Evolutionary conservation across 2,113 vertebrate species (phyloP).

Genomic region (Dipodomys spectabilis): DNA sequence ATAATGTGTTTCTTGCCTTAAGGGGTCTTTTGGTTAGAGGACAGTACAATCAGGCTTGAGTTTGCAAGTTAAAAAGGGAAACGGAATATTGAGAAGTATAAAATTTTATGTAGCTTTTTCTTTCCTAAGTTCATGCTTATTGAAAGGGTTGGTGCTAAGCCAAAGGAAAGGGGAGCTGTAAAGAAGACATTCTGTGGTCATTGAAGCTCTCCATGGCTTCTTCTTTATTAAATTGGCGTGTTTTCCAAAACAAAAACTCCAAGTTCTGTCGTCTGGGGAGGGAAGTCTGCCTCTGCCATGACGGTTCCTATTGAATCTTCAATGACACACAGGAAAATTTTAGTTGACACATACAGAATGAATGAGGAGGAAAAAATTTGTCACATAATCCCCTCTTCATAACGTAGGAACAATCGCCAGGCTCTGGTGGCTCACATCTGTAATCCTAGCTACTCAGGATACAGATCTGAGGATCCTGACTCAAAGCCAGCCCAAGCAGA

Average conservation of each 20-base stretch:
- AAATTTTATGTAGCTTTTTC: conserved; percentile 60
- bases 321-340: neutral
- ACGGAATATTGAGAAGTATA: conserved; percentile 29
- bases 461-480: too few species aligned
- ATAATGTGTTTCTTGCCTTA: conserved; percentile 70
- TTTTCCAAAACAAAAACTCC: conserved; percentile 55
- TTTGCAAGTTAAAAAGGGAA: conserved; percentile 72
- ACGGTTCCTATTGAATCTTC: neutral
- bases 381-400: neutral
- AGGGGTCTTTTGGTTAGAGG: conserved; percentile 69
- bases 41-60: conserved; percentile 53
- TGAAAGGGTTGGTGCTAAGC: conserved; percentile 56
- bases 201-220: conserved; percentile 7
- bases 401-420: neutral
- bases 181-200: conserved; percentile 21
- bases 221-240: conserved; percentile 43
- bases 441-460: too few species aligned
- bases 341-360: neutral
- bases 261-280: conserved; percentile 23
- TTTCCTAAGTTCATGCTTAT: conserved; percentile 56
- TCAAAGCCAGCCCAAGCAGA: too few species aligned
- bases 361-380: neutral
- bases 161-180: conserved; percentile 43
- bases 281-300: neutral
- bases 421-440: too few species aligned